Conservation (phyloP, 2,888 invertebrate species). For the Kryphioiulus occultus region DNA sequence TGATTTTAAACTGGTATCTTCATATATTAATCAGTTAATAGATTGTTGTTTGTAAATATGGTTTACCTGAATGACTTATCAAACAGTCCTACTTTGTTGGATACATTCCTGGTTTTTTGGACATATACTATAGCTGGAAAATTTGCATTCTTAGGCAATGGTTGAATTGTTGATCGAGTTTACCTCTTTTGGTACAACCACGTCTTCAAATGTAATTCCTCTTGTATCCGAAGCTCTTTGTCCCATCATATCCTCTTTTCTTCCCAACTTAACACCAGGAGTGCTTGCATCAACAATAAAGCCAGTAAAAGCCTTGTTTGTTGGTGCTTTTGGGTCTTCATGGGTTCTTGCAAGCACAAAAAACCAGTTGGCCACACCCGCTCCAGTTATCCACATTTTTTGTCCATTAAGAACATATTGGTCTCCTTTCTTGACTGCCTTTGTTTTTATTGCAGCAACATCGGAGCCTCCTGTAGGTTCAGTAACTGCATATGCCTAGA, state of each 20-base stretch:
- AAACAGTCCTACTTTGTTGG: no score
- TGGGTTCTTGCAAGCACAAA: constrained; percentile 93
- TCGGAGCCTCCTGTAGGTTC: constrained; percentile 97
- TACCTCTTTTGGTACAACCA: constrained; percentile 85
- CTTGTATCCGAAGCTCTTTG: constrained; percentile 92
- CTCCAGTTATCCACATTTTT: constrained; percentile 99
- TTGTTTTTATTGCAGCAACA: constrained; percentile 88
- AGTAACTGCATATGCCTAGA: constrained; percentile 92
- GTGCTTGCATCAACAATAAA: not conserved
- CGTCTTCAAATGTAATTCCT: constrained; percentile 96
- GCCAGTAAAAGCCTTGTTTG: not conserved
- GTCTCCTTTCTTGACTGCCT: constrained; percentile 91
- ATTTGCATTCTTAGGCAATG: no score
- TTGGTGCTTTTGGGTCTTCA: constrained; percentile 86
- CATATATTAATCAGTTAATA: no score
- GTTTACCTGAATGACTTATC: no score
- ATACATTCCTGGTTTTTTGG: no score
- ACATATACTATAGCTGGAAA: no score
- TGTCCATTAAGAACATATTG: constrained; percentile 93
- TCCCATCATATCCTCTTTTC: constrained; percentile 73
- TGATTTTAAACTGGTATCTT: no score
- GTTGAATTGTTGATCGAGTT: no score
- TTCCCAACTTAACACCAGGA: not conserved
- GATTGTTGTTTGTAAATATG: no score
- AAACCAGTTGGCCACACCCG: constrained; percentile 95